These are phyloP conservation scores for Oceanites oceanicus DNA, from an alignment of 2,113 vertebrate species.

Conservation along the genomic window DNA sequence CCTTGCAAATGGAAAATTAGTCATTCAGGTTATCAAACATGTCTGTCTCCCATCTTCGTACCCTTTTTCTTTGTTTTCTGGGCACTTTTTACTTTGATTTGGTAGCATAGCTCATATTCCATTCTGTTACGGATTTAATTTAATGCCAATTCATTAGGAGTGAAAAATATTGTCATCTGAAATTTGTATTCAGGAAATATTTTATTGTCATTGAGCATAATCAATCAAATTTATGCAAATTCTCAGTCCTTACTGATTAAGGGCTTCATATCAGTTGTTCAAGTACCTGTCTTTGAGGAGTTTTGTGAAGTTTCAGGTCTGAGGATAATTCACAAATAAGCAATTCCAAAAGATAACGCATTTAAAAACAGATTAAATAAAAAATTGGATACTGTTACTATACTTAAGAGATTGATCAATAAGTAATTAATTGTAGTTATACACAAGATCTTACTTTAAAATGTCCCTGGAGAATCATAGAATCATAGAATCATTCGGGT, in stretches of 20 bases:
- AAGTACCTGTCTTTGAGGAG: neutral
- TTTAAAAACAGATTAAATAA: neutral
- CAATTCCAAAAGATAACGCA: neutral
- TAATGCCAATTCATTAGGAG: neutral
- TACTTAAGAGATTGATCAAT: neutral
- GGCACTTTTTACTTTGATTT: neutral
- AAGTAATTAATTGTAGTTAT: neutral
- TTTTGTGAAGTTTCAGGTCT: neutral
- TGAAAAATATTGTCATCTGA: neutral
- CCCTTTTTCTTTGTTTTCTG: neutral
- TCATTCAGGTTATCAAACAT: neutral
- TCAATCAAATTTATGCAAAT: neutral
- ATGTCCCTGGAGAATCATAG: neutral
- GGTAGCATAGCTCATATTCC: neutral
- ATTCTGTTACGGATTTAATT: neutral
- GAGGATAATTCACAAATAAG: neutral
- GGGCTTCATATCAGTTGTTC: neutral
- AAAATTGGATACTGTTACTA: neutral
- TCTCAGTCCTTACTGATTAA: neutral
- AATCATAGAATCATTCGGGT: too few relatives aligned
- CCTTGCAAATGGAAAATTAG: neutral
- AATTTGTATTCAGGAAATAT: neutral
- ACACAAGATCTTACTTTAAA: neutral
- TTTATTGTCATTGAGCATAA: neutral
- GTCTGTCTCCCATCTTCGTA: neutral